Evolutionary conservation across 2,888 invertebrate species (phyloP), one percentile per base, ranked within the genome.

Genomic region (Drosophila leonis): DNA sequence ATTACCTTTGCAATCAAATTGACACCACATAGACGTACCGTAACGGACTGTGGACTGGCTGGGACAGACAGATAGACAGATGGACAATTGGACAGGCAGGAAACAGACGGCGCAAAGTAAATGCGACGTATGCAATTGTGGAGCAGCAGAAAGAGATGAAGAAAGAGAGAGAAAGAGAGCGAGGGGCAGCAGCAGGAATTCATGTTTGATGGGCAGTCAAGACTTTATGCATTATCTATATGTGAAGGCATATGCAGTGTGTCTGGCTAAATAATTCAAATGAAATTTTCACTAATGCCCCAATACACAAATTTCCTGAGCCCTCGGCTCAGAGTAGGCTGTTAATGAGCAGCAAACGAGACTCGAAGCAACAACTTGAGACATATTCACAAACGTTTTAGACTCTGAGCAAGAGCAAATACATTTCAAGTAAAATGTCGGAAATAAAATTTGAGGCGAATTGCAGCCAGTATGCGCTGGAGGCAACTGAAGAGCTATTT

Each of bases 1-100:
- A 90, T 84, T 84, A 90, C 86, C 83, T 88, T 85, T 85, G 90
- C 83, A 84, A 84, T 84, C 84, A 85, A 84, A 90, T 84, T 84
- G 89, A 84, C 84, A 90, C 84, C 88, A 74, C 78, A 70, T 74
- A 65, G 84, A 83, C 49, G 65, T 29, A 68, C 55, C 61, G 54
- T 66, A 56, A 24, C 72, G 33, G 61, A 54, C 72, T n/a, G n/a
- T 8, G 42, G 67, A 74, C 75, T 37, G 67, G 67, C 49, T 13
- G 24, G 60, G 72, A 61, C 62, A 60, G 67, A 46, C 73, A 39
- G 41, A 24, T 20, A n/a, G 52, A 10, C 42, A 48, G 42, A 12
- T 24, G n/a, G 51, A 61, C 65, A 65, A 52, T 48, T 65, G 68
- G 60, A 73, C 74, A 73, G 39, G 39, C 57, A 72, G 76, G 62